Conservation (phyloP, 37 sponge, comb jelly and placozoan species). For the Mnemiopsis leidyi region DNA sequence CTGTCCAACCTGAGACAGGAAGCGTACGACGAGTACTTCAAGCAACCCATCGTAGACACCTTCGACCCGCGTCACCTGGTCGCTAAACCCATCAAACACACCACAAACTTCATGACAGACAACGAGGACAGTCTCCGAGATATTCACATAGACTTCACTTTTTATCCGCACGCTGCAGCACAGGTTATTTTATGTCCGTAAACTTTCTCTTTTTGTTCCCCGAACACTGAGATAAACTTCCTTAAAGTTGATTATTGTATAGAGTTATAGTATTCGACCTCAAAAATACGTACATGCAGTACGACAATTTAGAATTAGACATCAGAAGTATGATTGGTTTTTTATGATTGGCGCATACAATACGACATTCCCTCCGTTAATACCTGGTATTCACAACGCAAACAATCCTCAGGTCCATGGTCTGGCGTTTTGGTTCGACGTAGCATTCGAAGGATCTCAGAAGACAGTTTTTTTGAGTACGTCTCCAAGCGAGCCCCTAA, state of each 20-base stretch:
- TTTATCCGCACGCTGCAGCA: slow-evolving; percentile 43
- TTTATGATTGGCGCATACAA: no score
- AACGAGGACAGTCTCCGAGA: slow-evolving; percentile 79
- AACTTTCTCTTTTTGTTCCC: no score
- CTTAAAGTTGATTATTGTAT: no score
- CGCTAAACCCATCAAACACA: slow-evolving; percentile 81
- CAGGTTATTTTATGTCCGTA: no score
- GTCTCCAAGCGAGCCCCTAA: slow-evolving; percentile 94
- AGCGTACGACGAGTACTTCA: slow-evolving; percentile 89
- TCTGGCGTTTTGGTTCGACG: slow-evolving; percentile 98
- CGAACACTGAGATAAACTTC: no score
- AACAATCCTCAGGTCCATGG: slow-evolving; percentile 87
- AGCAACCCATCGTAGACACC: slow-evolving; percentile 83
- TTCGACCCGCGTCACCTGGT: slow-evolving; percentile 61
- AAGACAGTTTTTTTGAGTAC: slow-evolving; percentile 90
- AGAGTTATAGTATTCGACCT: no score
- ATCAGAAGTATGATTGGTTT: no score
- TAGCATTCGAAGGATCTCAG: slow-evolving; percentile 87
- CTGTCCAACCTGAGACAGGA: slow-evolving; percentile 72
- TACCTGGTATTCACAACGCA: no score
- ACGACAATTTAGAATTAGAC: no score
- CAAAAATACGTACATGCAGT: no score
- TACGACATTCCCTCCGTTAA: no score
- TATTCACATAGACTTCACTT: slow-evolving; percentile 59
- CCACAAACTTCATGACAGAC: slow-evolving; percentile 77